Percentiles rank a stretch among this genome's conserved stretches.
Conservation (phyloP, 2,888 invertebrate species). For the Cotesia congregata region DNA sequence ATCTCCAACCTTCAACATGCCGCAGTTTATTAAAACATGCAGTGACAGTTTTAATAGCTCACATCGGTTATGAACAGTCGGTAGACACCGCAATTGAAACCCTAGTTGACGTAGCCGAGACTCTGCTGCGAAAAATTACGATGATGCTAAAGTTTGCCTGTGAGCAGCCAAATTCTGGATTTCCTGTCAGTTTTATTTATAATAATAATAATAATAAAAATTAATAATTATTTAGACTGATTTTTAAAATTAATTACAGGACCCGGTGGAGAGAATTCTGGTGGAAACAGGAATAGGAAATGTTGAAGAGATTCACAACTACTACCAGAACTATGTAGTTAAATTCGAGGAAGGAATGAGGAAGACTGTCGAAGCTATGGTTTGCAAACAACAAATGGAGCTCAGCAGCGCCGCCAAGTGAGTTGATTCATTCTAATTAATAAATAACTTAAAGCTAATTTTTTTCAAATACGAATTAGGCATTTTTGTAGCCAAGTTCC, state of each 20-base stretch:
- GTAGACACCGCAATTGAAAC: conserved; percentile 71
- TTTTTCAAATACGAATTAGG: no score
- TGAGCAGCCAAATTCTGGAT: conserved; percentile 72
- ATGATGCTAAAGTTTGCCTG: conserved; percentile 72
- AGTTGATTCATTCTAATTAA: conserved; percentile 27
- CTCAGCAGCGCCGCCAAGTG: conserved; percentile 59
- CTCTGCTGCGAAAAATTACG: conserved; percentile 71
- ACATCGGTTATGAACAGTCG: conserved; percentile 73
- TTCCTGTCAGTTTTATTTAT: conserved; percentile 68
- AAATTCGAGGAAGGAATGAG: conserved; percentile 62
- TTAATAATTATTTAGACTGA: not conserved
- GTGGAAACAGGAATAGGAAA: conserved; percentile 76
- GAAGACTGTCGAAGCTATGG: conserved; percentile 58
- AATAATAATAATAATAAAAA: no score
- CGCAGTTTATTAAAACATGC: conserved; percentile 69
- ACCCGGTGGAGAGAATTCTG: conserved; percentile 75
- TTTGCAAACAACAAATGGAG: conserved; percentile 62
- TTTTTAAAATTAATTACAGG: conserved; percentile 65
- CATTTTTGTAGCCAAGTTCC: no score
- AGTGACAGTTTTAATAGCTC: conserved; percentile 72
- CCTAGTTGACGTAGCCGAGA: conserved; percentile 71
- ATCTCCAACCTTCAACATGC: conserved; percentile 59
- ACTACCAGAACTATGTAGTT: conserved; percentile 72
- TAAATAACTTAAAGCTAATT: not conserved
- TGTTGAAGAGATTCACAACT: conserved; percentile 73